A percentile compares a stretch with the other conserved stretches of the same genome.
Evolutionary conservation across 2,888 invertebrate species (phyloP).

Genomic region (Norana najaformis): DNA sequence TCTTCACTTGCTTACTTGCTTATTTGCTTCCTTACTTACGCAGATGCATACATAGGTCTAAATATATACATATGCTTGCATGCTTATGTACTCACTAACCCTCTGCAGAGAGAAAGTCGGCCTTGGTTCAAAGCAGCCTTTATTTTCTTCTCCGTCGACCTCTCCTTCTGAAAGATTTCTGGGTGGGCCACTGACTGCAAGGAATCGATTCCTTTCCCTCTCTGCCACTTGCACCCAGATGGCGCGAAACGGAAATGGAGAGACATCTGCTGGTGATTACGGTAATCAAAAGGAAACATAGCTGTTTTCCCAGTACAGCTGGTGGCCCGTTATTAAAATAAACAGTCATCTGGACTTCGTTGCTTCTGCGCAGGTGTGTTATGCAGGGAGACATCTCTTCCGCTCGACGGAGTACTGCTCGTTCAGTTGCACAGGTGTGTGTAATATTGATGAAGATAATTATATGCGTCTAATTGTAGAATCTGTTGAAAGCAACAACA

Average conservation of each 20-base stretch:
- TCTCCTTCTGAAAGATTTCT: too few relatives aligned
- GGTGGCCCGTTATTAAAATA: background rate
- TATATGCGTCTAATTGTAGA: background rate
- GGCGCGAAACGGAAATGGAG: background rate
- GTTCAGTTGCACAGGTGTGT: background rate
- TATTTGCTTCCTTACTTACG: too few relatives aligned
- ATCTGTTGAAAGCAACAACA: too few relatives aligned
- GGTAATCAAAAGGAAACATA: background rate
- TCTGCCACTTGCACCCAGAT: background rate
- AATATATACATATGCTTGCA: too few relatives aligned
- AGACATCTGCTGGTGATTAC: background rate
- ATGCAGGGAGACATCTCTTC: background rate
- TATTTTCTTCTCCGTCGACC: too few relatives aligned
- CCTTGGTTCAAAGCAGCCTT: too few relatives aligned
- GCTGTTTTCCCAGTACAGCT: background rate
- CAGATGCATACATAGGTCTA: too few relatives aligned
- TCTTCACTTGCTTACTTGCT: too few relatives aligned
- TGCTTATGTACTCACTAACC: too few relatives aligned
- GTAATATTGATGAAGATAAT: background rate
- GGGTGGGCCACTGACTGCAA: background rate
- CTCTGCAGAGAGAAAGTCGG: too few relatives aligned
- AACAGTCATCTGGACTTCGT: background rate
- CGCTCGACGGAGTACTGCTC: background rate
- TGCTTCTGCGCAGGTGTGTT: background rate
- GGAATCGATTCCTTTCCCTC: background rate